Base-by-base conservation (phyloP, 2,113 vertebrate species). In the Nanger granti region DNA sequence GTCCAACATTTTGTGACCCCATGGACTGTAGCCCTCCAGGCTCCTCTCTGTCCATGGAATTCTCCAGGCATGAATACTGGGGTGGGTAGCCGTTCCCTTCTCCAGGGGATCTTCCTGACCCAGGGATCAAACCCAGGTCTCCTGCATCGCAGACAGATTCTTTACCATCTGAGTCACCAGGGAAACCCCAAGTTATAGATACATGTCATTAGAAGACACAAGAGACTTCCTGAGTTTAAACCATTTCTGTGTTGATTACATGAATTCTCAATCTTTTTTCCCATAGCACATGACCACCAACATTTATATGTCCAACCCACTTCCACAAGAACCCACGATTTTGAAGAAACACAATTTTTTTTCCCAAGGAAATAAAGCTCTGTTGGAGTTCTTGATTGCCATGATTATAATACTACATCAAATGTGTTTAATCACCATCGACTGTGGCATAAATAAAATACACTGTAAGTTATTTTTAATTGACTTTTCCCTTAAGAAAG, bases 401-500 rank as follows among this genome's bases (percentile, higher is more conserved):
- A 41, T 66, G 88, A 86, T 95, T 93, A 79, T 73, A 86, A 62
- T 79, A 84, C 29, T 73, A 12, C 29, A 80, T 91, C 64, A 84
- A 44, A 84, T 88, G n/a, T 91, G n/a, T 90, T 92, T 96, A 95
- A 87, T 94, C 59, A 87, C 55, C 64, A 37, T 73, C 52, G 26
- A 66, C 41, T 96, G 59, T 87, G 7, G 37, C 76, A 66, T 73
- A 73, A 84, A 62, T 95, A 79, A 96, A 37, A 92, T 82, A 93
- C 37, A 7, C 41, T 89, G 2, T 37, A 86, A 60, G 41, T 94
- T 82, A 89, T 88, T 95, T 94, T 94, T 91, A 86, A 94, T 89
- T 96, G 89, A 86, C 17, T 95, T 94, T 92, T 89, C 82, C 69
- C 34, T 83, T 96, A 76, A 83, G 60, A 93, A 97, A 96, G 59